Base-by-base conservation (phyloP, 2,113 vertebrate species). In the Entelurus aequoreus region DNA sequence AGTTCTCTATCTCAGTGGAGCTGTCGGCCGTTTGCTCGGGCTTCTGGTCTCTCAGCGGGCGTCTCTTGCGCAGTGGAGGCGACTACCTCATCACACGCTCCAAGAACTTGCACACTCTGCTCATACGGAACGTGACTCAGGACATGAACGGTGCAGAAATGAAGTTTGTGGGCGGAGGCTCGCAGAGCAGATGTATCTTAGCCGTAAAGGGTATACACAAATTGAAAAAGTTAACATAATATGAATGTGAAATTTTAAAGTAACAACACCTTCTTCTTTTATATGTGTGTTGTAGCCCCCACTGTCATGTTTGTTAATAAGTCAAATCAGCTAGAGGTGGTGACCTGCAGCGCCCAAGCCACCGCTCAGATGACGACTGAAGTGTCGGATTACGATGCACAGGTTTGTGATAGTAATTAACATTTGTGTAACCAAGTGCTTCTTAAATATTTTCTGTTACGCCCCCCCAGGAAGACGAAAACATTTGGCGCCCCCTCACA, bases 1-100 rank as follows among this genome's bases (percentile, higher is more conserved):
- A 98, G 77, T 94, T 93, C n/a, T 87, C 88, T 5, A 90, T 98
- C 67, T 91, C 88, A 0, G 60, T 98, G 54, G 94, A 95, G 61
- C 90, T 99, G 40, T 95, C 93, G 0, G 82, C 82, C 0, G 80
- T 80, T 0, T 94, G 92, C 48, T 90, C 86, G 0, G 95, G 94
- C 1, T 86, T 87, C 49, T 99, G 97, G 97, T 92, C 90, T 48
- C 79, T 99, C 35, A 90, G 93, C 0, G 93, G 93, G 6, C 87
- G 88, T 66, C 65, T 78, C 11, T 72, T 98, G 55, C 88, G 93
- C 68, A 93, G 92, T 37, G 93, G 91, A 35, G 85, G 87, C 0
- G 81, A 87, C 46, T 94, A 88, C n/a, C 73, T 93, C 74, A 94
- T 99, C 16, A 90, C 80, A 6, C 84, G 88, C 44, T 88, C 87